Evolutionary conservation across 2,888 invertebrate genomes (phyloP).

Genomic region (Acronicta aceris): DNA sequence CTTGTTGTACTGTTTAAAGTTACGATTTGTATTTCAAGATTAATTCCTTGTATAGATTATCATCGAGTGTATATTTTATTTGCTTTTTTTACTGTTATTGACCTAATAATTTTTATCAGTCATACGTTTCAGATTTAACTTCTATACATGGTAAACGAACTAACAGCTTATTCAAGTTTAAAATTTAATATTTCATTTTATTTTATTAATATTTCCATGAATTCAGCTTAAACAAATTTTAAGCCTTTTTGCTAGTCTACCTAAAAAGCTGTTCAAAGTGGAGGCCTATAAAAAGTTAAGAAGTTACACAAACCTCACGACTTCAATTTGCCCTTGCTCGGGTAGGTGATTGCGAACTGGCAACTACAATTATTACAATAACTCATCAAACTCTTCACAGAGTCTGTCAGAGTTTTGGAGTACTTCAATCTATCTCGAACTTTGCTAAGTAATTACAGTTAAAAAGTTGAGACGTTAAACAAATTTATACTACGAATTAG

Average conservation of each 20-base stretch:
- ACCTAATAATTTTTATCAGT: neutral
- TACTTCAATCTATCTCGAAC: conserved; percentile 82
- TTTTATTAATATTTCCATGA: neutral
- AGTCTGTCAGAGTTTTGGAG: conserved; percentile 73
- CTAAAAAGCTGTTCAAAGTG: conserved; percentile 22
- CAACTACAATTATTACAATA: conserved; percentile 68
- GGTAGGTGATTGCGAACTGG: conserved; percentile 48
- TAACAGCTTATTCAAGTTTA: neutral
- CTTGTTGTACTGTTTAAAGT: conserved; percentile 5
- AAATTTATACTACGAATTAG: conserved; percentile 89
- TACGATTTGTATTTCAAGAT: neutral
- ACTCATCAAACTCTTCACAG: conserved; percentile 71
- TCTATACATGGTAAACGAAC: neutral
- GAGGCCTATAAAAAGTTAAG: conserved; percentile 28
- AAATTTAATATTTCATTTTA: too few relatives aligned
- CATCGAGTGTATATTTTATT: neutral
- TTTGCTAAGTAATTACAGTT: conserved; percentile 86
- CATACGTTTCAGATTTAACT: neutral
- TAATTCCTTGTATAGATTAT: neutral
- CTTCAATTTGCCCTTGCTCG: conserved; percentile 32
- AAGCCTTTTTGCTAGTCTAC: neutral
- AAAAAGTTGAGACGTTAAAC: conserved; percentile 89
- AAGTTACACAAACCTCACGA: conserved; percentile 40
- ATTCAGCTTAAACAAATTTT: neutral
- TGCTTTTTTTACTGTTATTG: neutral